phyloP scores from a whole-genome alignment of 2,113 vertebrate species.

The Carassius gibelio region DNA sequence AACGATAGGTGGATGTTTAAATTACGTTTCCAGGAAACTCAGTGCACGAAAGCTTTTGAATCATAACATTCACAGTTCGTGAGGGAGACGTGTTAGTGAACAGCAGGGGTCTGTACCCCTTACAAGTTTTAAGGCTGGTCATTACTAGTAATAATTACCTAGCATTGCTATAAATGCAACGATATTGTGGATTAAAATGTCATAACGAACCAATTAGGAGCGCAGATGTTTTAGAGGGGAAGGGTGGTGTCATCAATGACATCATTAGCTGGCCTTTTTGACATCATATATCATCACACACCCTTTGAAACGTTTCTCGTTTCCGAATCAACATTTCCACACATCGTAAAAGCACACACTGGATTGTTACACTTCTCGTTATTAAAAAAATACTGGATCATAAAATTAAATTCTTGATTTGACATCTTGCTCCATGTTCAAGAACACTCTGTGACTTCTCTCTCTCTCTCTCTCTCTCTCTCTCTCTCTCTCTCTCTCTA shows the following conservation, averaged over 20 bases:
- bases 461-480: not conserved
- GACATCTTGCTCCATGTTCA: not conserved
- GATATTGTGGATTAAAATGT: conserved; percentile 24
- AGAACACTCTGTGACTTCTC: not conserved
- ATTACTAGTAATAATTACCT: not conserved
- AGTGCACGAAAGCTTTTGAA: not conserved
- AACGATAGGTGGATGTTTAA: conserved; percentile 53
- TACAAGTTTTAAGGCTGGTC: not conserved
- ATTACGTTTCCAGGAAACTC: conserved; percentile 2
- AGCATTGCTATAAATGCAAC: not conserved
- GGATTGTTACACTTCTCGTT: not conserved
- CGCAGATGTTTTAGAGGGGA: conserved; percentile 36
- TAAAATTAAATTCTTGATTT: not conserved
- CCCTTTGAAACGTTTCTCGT: conserved; percentile 14
- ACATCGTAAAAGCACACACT: not conserved
- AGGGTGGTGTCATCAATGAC: conserved; percentile 48
- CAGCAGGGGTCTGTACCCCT: not conserved
- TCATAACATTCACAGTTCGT: not conserved
- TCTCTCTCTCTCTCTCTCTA: too few relatives aligned
- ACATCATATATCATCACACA: conserved; percentile 35
- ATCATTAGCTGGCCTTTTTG: conserved; percentile 34
- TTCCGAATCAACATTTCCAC: not conserved
- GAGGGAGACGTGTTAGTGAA: not conserved
- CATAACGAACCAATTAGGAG: conserved; percentile 44
- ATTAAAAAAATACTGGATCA: not conserved